These are phyloP conservation scores for Menura novaehollandiae DNA, from an alignment of 2,113 vertebrate genomes.

Conservation along the genomic window DNA sequence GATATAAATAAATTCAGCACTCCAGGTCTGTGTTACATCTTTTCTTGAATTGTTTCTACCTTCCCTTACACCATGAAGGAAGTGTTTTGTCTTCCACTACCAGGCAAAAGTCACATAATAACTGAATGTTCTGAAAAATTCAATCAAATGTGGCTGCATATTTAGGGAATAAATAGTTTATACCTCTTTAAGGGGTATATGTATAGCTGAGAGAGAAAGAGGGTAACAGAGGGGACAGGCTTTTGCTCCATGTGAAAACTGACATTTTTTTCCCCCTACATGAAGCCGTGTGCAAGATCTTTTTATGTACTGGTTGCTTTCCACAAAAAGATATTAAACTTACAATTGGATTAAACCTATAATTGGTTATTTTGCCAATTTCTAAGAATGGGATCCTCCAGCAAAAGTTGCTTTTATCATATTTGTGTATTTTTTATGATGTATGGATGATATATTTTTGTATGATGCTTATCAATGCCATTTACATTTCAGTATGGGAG, in stretches of 20 bases:
- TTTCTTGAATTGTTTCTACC: conserved; percentile 30
- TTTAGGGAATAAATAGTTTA: neutral
- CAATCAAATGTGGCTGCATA: neutral
- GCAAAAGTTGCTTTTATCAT: neutral
- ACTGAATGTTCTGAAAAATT: conserved; percentile 42
- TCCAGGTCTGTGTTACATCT: conserved; percentile 41
- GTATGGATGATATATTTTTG: neutral
- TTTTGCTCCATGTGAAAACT: neutral
- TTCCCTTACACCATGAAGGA: conserved; percentile 41
- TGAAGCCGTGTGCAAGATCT: neutral
- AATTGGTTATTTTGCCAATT: neutral
- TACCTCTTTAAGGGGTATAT: neutral
- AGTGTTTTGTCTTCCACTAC: conserved; percentile 46
- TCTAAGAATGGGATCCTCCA: neutral
- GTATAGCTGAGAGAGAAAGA: neutral
- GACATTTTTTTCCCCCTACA: neutral
- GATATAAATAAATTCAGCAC: conserved; percentile 57
- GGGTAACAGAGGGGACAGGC: neutral
- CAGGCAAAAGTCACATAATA: conserved; percentile 31
- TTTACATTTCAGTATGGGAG: neutral
- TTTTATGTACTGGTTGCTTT: neutral
- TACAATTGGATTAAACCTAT: neutral
- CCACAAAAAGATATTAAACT: neutral
- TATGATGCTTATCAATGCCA: neutral
- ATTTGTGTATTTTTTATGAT: neutral